Evolutionary conservation across 2,888 invertebrate genomes (phyloP), one percentile per base, ranked within the genome.

Genomic region (Graphium colonna): DNA sequence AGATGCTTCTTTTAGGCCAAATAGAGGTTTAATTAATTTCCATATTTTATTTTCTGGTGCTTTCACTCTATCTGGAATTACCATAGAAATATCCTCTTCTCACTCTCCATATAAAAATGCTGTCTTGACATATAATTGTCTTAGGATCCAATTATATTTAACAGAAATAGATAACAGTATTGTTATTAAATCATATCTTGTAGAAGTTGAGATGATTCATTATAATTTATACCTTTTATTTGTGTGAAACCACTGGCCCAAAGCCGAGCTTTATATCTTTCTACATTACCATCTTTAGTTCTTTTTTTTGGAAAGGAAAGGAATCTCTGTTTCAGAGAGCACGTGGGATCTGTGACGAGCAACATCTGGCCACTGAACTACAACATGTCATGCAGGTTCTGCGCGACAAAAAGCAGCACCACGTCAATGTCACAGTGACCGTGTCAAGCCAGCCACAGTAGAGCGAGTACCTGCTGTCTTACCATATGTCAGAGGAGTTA

Each of bases 1-100:
- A 40, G 65, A 56, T 31, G 63, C 49, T 13, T 67, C 63, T 59
- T 68, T 68, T 0, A 68, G 26, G 7, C 68, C 68, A 60, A 65
- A 66, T 0, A 68, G 4, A 1, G 63, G 56, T 48, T 61, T 69
- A 49, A 58, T 63, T 16, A 67, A 51, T 49, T 65, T 59, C 16
- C 16, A 59, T 0, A 62, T 36, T 45, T 31, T 16, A 45, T 41
- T 18, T 16, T 7, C 4, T 8, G 49, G 9, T n/a, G 28, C 7
- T 13, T 10, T 7, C 0, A 59, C 10, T 31, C 61, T 61, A 39
- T 64, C 60, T 10, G 64, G 63, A n/a, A 63, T 43, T 28, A 60
- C 59, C 40, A 65, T 60, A 55, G 39, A 64, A 21, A 65, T 60
- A 42, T 67, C 45, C 33, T 65, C 62, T 3, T 53, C n/a, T 0